Evolutionary conservation across 2,797 vertebrate genomes (phyloP), one percentile per base, ranked within the genome.

Genomic region (Myotis myotis): DNA sequence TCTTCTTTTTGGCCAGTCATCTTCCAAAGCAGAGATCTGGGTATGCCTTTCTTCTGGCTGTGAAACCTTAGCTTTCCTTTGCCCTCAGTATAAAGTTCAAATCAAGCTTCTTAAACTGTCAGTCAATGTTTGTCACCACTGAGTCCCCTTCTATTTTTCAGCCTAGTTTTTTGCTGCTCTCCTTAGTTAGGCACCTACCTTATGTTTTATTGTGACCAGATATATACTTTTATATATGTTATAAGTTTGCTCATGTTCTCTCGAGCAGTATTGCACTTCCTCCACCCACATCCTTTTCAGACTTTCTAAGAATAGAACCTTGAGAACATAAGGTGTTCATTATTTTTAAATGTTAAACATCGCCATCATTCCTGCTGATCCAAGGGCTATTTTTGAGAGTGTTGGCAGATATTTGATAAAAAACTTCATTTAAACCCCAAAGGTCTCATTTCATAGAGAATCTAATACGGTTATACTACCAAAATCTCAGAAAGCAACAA

Each of bases 321-420:
- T 49, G 38, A 94, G 94, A 96, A 95, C 91, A 95, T 85, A 93
- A 92, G 76, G 88, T 75, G 49, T 83, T 90, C 95, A 89, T 74
- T 95, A 22, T n/a, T 96, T 94, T 97, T 94, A 97, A 92, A 96
- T 90, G 20, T 55, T 86, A 83, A 97, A 1, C 12, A 79, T 96
- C 92, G 53, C 71, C 68, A 62, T 96, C 36, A 22, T 95, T n/a
- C 33, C 33, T 92, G 30, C 79, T 30, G 55, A 84, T 44, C 80
- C 51, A 82, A 93, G 64, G 72, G n/a, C 79, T 94, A 79, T 93
- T 95, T 96, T 80, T 90, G 66, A 83, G 41, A 95, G 23, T 83
- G 22, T 82, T 91, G 96, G 66, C 86, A 96, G 71, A 53, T 28
- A 91, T 15, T 62, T 88, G 70, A 95, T 96, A 38, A 94, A 94